These are phyloP conservation scores for Crotophaga sulcirostris DNA, from an alignment of 2,113 vertebrate genomes.

Conservation along the genomic window DNA sequence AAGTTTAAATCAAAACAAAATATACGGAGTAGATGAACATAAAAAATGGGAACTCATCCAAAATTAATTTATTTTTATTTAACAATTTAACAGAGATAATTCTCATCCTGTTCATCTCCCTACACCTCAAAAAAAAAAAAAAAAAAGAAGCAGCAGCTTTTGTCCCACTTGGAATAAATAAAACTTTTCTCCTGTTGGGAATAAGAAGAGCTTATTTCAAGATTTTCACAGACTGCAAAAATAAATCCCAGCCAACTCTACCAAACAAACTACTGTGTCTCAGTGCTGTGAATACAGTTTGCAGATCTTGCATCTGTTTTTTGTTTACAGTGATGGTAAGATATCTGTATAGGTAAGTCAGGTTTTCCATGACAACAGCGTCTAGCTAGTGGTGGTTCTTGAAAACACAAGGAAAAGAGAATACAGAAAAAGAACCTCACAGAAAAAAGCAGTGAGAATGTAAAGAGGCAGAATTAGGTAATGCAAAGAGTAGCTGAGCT, in stretches of 20 bases:
- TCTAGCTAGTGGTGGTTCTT: slow-evolving; percentile 21
- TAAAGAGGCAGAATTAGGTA: slow-evolving; percentile 13
- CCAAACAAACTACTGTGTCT: background rate
- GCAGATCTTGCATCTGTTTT: slow-evolving; percentile 3
- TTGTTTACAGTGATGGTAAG: slow-evolving; percentile 18
- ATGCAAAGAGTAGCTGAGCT: background rate
- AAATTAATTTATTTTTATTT: background rate
- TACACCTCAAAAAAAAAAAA: background rate
- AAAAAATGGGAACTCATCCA: background rate
- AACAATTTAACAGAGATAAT: background rate
- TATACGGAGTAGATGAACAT: background rate
- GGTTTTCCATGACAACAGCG: slow-evolving; percentile 71
- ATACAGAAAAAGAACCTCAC: slow-evolving; percentile 6
- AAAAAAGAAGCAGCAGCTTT: background rate
- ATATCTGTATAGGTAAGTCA: slow-evolving; percentile 26
- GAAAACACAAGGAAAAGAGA: slow-evolving; percentile 41
- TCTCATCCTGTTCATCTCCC: background rate
- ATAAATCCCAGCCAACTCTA: background rate
- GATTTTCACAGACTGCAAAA: background rate
- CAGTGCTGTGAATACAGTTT: background rate
- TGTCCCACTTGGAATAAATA: background rate
- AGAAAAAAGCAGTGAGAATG: background rate
- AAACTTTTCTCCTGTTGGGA: background rate
- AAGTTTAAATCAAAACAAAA: background rate
- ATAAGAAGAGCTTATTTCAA: background rate